Conservation (phyloP, 1,140 invertebrate genomes). For the Drosophila tropicalis region DNA sequence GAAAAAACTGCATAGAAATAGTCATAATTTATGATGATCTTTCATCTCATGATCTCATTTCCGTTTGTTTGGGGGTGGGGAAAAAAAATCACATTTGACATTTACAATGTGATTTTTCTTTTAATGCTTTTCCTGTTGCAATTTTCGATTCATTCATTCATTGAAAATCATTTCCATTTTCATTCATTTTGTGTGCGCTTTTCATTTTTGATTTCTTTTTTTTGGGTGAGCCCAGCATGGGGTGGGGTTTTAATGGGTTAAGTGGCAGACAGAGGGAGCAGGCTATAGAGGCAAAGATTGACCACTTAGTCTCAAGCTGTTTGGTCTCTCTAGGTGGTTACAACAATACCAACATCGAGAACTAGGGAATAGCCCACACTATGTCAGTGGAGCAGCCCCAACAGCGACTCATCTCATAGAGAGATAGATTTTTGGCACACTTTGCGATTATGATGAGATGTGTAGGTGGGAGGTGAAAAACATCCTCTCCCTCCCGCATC, state of each 20-base stretch:
- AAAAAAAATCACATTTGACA: conserved; percentile 55
- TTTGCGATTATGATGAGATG: conserved; percentile 33
- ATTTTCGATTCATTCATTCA: conserved; percentile 47
- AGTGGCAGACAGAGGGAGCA: conserved; percentile 36
- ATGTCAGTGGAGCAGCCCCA: conserved; percentile 50
- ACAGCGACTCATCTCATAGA: conserved; percentile 45
- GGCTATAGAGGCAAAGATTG: conserved; percentile 33
- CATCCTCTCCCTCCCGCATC: conserved; percentile 53
- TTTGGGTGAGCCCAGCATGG: conserved; percentile 76
- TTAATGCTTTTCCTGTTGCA: conserved; percentile 59
- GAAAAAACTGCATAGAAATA: conserved; percentile 27
- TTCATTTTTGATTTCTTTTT: conserved; percentile 19
- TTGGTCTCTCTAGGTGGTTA: conserved; percentile 67
- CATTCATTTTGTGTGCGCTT: conserved; percentile 56
- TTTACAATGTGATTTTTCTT: conserved; percentile 40
- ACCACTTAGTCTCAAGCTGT: conserved; percentile 76
- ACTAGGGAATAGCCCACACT: neutral
- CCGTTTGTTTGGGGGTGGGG: conserved; percentile 32
- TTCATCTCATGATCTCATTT: conserved; percentile 73
- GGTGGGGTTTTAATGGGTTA: conserved; percentile 73
- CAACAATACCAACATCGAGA: conserved; percentile 44
- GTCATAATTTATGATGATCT: conserved; percentile 58
- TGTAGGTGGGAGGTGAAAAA: conserved; percentile 2
- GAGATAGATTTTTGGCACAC: conserved; percentile 67
- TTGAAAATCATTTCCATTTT: conserved; percentile 57